Conservation (phyloP, 2,113 vertebrate species). For the Thalassarche chlororhynchos region DNA sequence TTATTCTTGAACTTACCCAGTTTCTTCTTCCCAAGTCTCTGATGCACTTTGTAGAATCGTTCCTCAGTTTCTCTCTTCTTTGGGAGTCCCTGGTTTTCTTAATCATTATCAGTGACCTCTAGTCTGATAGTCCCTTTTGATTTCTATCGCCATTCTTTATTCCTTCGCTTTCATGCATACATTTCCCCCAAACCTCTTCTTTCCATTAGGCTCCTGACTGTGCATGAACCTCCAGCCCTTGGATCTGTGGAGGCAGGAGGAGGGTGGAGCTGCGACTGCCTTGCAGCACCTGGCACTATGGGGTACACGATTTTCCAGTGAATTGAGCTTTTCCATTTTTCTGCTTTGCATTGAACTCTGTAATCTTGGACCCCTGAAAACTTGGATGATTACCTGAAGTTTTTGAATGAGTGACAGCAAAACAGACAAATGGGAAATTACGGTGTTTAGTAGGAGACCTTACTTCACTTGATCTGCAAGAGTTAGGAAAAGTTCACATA, state of each 20-base stretch:
- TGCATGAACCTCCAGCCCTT: neutral
- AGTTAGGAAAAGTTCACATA: neutral
- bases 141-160: neutral
- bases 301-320: neutral
- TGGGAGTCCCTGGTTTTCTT: neutral
- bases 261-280: neutral
- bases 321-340: neutral
- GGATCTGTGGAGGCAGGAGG: neutral
- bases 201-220: neutral
- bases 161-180: neutral
- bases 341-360: neutral
- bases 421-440: neutral
- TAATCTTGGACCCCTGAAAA: neutral
- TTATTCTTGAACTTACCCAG: neutral
- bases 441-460: neutral
- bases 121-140: neutral
- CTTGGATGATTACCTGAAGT: neutral
- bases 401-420: neutral
- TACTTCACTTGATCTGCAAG: neutral
- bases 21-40: neutral
- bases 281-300: neutral
- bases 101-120: neutral
- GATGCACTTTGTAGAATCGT: neutral
- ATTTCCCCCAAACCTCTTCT: neutral
- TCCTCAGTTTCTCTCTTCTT: neutral